Conservation (phyloP, 2,888 invertebrate genomes). For the Schizotus pectinicornis region DNA sequence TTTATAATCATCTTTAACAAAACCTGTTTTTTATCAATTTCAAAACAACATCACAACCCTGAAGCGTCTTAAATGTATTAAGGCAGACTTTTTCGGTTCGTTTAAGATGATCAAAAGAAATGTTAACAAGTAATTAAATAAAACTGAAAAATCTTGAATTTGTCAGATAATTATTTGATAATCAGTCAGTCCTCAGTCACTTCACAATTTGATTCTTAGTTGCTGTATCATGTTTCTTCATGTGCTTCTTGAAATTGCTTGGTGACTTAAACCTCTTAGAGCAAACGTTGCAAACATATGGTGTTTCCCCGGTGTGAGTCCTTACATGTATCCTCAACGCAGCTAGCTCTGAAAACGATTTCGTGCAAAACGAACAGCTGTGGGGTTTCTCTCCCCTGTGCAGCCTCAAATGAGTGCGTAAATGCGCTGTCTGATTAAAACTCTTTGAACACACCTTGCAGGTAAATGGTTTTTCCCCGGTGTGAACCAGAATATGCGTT, state of each 20-base stretch:
- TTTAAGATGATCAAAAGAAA: no score
- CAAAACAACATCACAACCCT: no score
- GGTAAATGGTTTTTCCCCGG: constrained; percentile 45
- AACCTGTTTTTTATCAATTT: no score
- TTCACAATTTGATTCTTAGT: no score
- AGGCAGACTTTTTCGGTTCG: no score
- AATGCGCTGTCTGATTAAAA: constrained; percentile 37
- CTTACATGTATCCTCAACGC: constrained; percentile 58
- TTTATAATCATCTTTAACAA: no score
- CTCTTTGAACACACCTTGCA: constrained; percentile 39
- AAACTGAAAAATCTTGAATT: no score
- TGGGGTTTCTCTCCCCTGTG: constrained; percentile 47
- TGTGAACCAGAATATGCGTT: constrained; percentile 45
- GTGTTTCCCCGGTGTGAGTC: constrained; percentile 61
- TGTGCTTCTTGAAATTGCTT: constrained; percentile 7
- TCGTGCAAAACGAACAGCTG: constrained; percentile 30
- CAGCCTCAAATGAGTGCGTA: constrained; percentile 41
- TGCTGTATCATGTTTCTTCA: constrained; percentile 16
- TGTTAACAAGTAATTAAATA: no score
- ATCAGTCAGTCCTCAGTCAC: no score
- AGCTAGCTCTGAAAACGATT: constrained; percentile 37
- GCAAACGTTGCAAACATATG: constrained; percentile 61
- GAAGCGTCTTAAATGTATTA: no score
- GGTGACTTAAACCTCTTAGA: constrained; percentile 55
- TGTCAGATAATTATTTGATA: no score